These are phyloP conservation scores for Xiphophorus couchianus DNA, from an alignment of 2,113 vertebrate genomes.

Conservation along the genomic window DNA sequence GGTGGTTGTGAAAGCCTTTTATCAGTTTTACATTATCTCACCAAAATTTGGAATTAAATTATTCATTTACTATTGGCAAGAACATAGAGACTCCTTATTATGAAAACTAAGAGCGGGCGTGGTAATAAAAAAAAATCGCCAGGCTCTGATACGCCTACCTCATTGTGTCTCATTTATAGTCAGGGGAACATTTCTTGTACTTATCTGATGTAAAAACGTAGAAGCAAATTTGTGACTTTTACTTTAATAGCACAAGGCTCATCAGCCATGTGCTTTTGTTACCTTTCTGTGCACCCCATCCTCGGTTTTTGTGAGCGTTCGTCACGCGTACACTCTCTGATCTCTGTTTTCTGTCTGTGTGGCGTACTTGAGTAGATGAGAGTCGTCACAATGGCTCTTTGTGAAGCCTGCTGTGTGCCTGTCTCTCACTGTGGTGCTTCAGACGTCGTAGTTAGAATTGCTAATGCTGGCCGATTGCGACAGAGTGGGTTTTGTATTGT, in stretches of 20 bases:
- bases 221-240: conserved; percentile 5
- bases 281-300: neutral
- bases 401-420: conserved; percentile 55
- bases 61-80: conserved; percentile 4
- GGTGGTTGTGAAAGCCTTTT: neutral
- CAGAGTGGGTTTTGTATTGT: conserved; percentile 73
- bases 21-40: neutral
- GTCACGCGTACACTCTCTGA: conserved; percentile 48
- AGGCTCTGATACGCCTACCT: conserved; percentile 4
- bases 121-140: conserved; percentile 23
- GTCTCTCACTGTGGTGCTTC: conserved; percentile 66
- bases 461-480: conserved; percentile 67
- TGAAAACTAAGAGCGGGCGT: conserved; percentile 13
- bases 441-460: conserved; percentile 70
- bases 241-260: conserved; percentile 19
- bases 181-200: conserved; percentile 13
- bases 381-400: conserved; percentile 73
- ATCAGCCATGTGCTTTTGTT: neutral
- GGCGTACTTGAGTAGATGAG: conserved; percentile 52
- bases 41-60: neutral
- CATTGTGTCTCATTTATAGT: conserved; percentile 37
- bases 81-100: conserved; percentile 14
- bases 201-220: conserved; percentile 38
- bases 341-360: conserved; percentile 62
- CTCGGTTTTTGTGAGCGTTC: conserved; percentile 7